A percentile compares a stretch with the other conserved stretches of the same genome.
phyloP scores from a whole-genome alignment of 2,113 vertebrate species.

The Suncus etruscus region DNA sequence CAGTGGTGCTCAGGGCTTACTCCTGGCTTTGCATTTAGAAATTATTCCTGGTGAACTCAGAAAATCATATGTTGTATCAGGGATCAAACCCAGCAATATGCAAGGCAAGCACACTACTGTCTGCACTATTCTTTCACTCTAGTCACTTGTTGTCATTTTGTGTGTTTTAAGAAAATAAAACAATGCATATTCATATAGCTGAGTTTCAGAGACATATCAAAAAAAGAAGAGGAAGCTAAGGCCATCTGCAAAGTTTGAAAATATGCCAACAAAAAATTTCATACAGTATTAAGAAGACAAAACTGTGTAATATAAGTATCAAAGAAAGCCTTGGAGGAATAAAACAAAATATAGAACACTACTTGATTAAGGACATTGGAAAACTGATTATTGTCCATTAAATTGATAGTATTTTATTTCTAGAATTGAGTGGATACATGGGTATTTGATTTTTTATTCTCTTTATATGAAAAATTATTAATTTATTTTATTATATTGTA shows the following conservation, averaged over 20 bases:
- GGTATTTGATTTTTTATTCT: not conserved
- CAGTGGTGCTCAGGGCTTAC: too few species aligned
- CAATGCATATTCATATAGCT: not conserved
- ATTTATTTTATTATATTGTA: too few species aligned
- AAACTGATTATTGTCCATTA: not conserved
- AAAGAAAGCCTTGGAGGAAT: not conserved
- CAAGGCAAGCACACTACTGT: too few species aligned
- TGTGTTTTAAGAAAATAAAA: not conserved
- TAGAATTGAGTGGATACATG: not conserved
- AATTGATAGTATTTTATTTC: constrained; percentile 9
- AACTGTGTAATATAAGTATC: not conserved
- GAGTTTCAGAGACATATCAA: not conserved
- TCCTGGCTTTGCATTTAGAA: too few species aligned
- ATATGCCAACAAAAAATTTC: not conserved
- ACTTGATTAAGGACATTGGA: not conserved
- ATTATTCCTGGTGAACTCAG: too few species aligned
- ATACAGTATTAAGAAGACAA: not conserved
- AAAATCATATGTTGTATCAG: too few species aligned
- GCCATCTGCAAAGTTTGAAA: not conserved
- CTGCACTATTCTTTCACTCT: too few species aligned
- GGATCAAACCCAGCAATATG: too few species aligned
- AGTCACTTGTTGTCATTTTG: too few species aligned
- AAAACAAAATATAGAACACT: not conserved
- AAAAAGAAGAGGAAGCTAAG: not conserved
- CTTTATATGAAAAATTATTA: not conserved